phyloP scores from a whole-genome alignment of 2,113 vertebrate genomes.

The Fukomys damarensis region DNA sequence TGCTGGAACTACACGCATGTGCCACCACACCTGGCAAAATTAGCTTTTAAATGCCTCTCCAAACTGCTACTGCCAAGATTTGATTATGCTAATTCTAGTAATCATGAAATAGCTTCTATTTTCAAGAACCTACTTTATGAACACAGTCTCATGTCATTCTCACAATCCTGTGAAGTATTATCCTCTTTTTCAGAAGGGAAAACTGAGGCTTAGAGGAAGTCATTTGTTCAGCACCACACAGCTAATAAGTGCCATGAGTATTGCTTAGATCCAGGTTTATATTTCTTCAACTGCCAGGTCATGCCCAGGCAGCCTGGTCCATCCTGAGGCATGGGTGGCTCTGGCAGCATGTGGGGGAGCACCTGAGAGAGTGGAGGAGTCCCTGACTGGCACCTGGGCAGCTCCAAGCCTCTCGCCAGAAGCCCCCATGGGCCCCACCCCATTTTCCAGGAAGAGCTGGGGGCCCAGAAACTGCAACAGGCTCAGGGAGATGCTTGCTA shows the following conservation, averaged over 20 bases:
- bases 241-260: not conserved
- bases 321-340: not conserved
- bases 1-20: not conserved
- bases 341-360: not conserved
- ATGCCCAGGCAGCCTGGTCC: not conserved
- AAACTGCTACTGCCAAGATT: conserved; percentile 56
- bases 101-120: conserved; percentile 60
- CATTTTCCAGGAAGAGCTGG: not conserved
- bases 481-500: not conserved
- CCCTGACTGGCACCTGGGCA: not conserved
- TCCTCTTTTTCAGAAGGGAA: conserved; percentile 53
- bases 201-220: conserved; percentile 23
- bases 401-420: not conserved
- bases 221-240: not conserved
- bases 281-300: not conserved
- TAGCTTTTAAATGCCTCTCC: conserved; percentile 67
- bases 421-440: not conserved
- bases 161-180: not conserved
- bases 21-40: not conserved
- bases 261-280: not conserved
- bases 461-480: not conserved
- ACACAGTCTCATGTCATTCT: not conserved
- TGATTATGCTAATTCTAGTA: conserved; percentile 68
- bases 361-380: not conserved
- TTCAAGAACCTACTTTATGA: conserved; percentile 67